Percentiles rank a stretch among this genome's conserved stretches.
These are phyloP conservation scores for Paedocypris micromegethes DNA, from an alignment of 2,797 vertebrate species.

Conservation along the genomic window DNA sequence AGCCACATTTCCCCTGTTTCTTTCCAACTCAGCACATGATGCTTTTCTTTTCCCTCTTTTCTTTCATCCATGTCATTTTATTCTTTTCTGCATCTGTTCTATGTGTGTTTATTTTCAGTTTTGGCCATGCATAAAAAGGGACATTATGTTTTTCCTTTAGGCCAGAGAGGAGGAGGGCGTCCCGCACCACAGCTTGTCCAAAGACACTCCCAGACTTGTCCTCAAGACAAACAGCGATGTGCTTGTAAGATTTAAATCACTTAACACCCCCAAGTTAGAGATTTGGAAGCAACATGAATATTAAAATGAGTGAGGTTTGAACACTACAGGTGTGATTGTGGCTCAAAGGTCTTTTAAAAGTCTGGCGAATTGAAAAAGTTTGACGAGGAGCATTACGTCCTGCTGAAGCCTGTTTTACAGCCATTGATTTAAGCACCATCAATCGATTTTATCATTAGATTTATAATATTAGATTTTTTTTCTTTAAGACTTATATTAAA, in stretches of 20 bases:
- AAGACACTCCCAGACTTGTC: conserved; percentile 99
- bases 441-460: too few species aligned
- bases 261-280: conserved; percentile 69
- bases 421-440: too few species aligned
- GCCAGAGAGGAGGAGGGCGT: conserved; percentile 99
- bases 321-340: conserved; percentile 41
- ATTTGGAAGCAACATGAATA: conserved; percentile 56
- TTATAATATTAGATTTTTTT: too few species aligned
- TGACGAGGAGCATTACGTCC: too few species aligned
- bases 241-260: conserved; percentile 96
- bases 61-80: conserved; percentile 44
- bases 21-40: conserved; percentile 41
- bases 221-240: conserved; percentile 99
- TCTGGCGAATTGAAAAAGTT: too few species aligned
- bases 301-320: conserved; percentile 48
- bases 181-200: conserved; percentile 97
- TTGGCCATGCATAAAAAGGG: conserved; percentile 97
- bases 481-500: too few species aligned
- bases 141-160: conserved; percentile 99
- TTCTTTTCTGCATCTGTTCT: conserved; percentile 58
- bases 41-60: conserved; percentile 48
- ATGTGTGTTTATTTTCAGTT: conserved; percentile 67
- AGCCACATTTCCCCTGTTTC: conserved; percentile 18
- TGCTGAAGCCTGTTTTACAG: too few species aligned
- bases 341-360: background rate